A percentile compares a stretch with the other conserved stretches of the same genome.
Evolutionary conservation across 1,140 invertebrate genomes (phyloP).

Genomic region (Cardiocondyla obscurior): DNA sequence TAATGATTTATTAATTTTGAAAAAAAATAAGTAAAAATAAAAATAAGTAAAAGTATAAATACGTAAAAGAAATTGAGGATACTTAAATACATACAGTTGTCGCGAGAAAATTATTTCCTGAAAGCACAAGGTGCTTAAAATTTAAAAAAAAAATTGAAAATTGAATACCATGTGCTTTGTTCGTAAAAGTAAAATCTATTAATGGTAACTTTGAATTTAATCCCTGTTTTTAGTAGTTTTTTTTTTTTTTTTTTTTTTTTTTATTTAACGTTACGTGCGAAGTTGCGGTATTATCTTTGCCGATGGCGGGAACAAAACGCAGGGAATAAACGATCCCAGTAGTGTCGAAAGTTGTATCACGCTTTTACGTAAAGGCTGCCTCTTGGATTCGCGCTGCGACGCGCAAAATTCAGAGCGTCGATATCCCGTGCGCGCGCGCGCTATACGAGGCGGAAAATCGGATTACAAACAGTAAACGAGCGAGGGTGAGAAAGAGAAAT

Average conservation of each 20-base stretch:
- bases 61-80: not conserved
- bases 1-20: too few species aligned
- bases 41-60: too few species aligned
- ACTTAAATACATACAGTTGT: not conserved
- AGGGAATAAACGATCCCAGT: constrained; percentile 4
- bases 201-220: not conserved
- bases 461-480: constrained; percentile 66
- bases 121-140: not conserved
- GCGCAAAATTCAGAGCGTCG: constrained; percentile 58
- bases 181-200: not conserved
- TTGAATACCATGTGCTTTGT: not conserved
- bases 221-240: not conserved
- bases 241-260: not conserved
- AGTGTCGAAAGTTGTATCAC: constrained; percentile 40
- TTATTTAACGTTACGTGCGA: not conserved
- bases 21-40: too few species aligned
- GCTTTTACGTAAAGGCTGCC: constrained; percentile 28
- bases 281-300: constrained; percentile 7
- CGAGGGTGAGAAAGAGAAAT: not conserved
- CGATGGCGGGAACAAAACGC: constrained; percentile 7
- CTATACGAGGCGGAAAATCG: constrained; percentile 63
- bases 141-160: not conserved
- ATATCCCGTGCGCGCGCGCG: constrained; percentile 40
- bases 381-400: constrained; percentile 27
- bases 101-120: not conserved